Evolutionary conservation across 2,797 vertebrate genomes (phyloP).

Genomic region (Percopsis omiscomaycus): DNA sequence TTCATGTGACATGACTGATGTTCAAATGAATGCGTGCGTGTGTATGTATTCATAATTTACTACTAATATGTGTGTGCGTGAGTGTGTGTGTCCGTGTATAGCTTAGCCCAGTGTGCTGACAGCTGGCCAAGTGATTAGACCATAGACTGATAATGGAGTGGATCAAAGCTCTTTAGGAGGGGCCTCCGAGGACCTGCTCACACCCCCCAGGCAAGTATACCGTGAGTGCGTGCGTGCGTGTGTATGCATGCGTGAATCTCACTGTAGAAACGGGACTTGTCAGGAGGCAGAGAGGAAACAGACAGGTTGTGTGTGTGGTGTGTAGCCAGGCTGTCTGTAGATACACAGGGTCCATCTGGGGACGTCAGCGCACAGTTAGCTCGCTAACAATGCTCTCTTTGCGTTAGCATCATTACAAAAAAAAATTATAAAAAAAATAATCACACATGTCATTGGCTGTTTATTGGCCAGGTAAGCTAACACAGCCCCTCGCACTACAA

Average conservation of each 20-base stretch:
- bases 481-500: too few species aligned
- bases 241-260: slow-evolving; percentile 4
- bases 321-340: neutral
- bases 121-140: slow-evolving; percentile 79
- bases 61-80: neutral
- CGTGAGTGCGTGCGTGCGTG: slow-evolving; percentile 14
- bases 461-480: too few species aligned
- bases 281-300: slow-evolving; percentile 20
- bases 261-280: slow-evolving; percentile 7
- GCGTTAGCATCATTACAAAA: too few species aligned
- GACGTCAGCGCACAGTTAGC: neutral
- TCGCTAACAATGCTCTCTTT: neutral
- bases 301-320: slow-evolving; percentile 16
- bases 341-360: neutral
- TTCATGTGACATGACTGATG: neutral
- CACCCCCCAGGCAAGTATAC: slow-evolving; percentile 28
- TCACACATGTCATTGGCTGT: too few species aligned
- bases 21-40: neutral
- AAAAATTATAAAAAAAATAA: too few species aligned
- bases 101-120: slow-evolving; percentile 59
- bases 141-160: slow-evolving; percentile 65
- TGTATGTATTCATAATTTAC: neutral
- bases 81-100: slow-evolving; percentile 5
- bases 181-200: slow-evolving; percentile 59
- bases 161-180: slow-evolving; percentile 70